phyloP scores from a whole-genome alignment of 2,888 invertebrate genomes.

The Encarsia formosa region DNA sequence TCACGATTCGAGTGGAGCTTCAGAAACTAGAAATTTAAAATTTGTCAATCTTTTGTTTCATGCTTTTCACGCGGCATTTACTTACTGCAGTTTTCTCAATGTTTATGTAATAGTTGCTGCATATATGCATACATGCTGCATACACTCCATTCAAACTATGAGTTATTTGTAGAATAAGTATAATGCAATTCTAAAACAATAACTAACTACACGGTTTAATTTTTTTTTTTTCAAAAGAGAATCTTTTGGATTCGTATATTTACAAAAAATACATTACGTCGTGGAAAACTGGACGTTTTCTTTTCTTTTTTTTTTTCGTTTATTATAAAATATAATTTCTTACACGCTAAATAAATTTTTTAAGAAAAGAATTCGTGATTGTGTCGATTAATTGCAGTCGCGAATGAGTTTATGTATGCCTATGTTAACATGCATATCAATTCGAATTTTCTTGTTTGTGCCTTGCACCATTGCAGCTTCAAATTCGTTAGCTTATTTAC shows the following conservation, averaged over 20 bases:
- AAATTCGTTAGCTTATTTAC: constrained; percentile 20
- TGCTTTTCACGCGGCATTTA: no score
- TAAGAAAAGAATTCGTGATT: constrained; percentile 9
- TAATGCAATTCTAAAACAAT: no score
- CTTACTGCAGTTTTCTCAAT: no score
- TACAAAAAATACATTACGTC: constrained; percentile 14
- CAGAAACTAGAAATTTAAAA: no score
- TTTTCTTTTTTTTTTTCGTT: constrained; percentile 4
- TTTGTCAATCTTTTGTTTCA: no score
- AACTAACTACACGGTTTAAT: not conserved
- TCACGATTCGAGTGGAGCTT: no score
- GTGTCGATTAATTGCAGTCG: constrained; percentile 9
- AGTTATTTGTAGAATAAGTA: no score
- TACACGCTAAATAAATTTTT: constrained; percentile 14
- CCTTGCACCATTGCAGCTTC: constrained; percentile 12
- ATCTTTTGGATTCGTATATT: constrained; percentile 15
- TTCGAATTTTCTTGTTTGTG: constrained; percentile 22
- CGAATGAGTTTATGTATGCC: constrained; percentile 4
- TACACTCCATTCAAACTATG: no score
- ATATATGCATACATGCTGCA: no score
- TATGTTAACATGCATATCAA: constrained; percentile 19
- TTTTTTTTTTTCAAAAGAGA: constrained; percentile 1
- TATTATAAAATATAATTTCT: constrained; percentile 27
- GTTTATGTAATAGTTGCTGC: no score
- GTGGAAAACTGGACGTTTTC: constrained; percentile 9